Percentiles rank a stretch among this genome's conserved stretches.
Evolutionary conservation across 2,888 invertebrate species (phyloP).

Genomic region (Gymnocheta viridis): DNA sequence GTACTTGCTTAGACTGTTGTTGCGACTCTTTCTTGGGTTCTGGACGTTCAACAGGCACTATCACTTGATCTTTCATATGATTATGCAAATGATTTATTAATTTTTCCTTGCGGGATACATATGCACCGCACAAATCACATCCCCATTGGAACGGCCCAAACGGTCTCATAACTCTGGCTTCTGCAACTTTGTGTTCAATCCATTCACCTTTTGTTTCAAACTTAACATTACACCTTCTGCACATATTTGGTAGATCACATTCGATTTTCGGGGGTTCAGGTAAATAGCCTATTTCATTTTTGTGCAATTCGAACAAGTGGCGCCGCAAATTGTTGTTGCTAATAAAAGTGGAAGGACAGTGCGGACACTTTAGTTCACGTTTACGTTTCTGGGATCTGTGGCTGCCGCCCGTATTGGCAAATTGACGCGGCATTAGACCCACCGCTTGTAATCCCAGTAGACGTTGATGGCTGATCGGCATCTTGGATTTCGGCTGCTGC

Average conservation of each 20-base stretch:
- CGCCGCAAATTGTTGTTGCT: slow-evolving; percentile 81
- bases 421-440: slow-evolving; percentile 78
- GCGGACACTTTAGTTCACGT: slow-evolving; percentile 81
- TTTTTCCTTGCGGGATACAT: slow-evolving; percentile 81
- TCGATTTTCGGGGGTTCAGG: slow-evolving; percentile 78
- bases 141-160: slow-evolving; percentile 82
- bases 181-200: slow-evolving; percentile 81
- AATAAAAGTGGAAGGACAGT: slow-evolving; percentile 81
- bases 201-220: slow-evolving; percentile 80
- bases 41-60: slow-evolving; percentile 74
- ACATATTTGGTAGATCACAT: slow-evolving; percentile 79
- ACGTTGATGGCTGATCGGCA: slow-evolving; percentile 75
- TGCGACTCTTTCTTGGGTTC: slow-evolving; percentile 43
- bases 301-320: slow-evolving; percentile 81
- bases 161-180: slow-evolving; percentile 79
- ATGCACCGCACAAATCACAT: slow-evolving; percentile 81
- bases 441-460: slow-evolving; percentile 79
- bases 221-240: slow-evolving; percentile 78
- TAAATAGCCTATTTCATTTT: slow-evolving; percentile 79
- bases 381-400: slow-evolving; percentile 78
- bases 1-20: slow-evolving; percentile 8
- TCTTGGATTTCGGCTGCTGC: slow-evolving; percentile 74
- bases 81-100: slow-evolving; percentile 81
- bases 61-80: slow-evolving; percentile 79
- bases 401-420: slow-evolving; percentile 43